A percentile compares a stretch with the other conserved stretches of the same genome.
Conservation (phyloP, 2,797 vertebrate species). For the Acanthurus tractus region DNA sequence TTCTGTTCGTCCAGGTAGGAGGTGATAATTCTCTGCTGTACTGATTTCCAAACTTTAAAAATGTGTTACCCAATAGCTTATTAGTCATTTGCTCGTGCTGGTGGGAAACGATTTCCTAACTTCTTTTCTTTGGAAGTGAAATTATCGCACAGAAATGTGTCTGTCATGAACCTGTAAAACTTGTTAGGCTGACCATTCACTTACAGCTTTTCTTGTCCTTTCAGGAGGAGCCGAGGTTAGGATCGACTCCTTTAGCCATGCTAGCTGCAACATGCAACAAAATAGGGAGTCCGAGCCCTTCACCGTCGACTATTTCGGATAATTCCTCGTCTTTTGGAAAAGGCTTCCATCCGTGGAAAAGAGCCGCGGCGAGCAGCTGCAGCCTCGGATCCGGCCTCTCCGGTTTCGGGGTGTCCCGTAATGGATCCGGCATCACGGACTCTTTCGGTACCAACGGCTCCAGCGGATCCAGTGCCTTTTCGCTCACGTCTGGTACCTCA, state of each 20-base stretch:
- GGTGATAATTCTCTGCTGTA: slow-evolving; percentile 39
- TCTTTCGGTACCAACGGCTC: slow-evolving; percentile 92
- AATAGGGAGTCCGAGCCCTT: slow-evolving; percentile 97
- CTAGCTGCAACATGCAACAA: slow-evolving; percentile 98
- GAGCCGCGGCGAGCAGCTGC: slow-evolving; percentile 92
- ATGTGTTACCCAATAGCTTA: not conserved
- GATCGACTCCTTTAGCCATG: slow-evolving; percentile 99
- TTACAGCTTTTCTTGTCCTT: slow-evolving; percentile 71
- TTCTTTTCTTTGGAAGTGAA: not conserved
- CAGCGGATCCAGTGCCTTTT: slow-evolving; percentile 94
- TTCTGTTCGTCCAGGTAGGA: slow-evolving; percentile 90
- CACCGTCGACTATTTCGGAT: slow-evolving; percentile 95
- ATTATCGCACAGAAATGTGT: slow-evolving; percentile 10
- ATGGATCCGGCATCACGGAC: slow-evolving; percentile 90
- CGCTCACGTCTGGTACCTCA: slow-evolving; percentile 92
- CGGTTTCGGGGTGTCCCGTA: slow-evolving; percentile 90
- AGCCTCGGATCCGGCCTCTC: slow-evolving; percentile 92
- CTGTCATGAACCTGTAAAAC: slow-evolving; percentile 47
- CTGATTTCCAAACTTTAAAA: slow-evolving; percentile 10
- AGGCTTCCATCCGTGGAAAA: slow-evolving; percentile 98
- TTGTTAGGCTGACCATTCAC: slow-evolving; percentile 45
- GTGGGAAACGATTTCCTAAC: not conserved
- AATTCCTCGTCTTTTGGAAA: slow-evolving; percentile 93
- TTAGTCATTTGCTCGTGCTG: not conserved
- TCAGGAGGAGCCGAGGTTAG: slow-evolving; percentile 98